Evolutionary conservation across 1,140 invertebrate genomes (phyloP), one percentile per base, ranked within the genome.

Genomic region (Stratiolaelaps scimitus): DNA sequence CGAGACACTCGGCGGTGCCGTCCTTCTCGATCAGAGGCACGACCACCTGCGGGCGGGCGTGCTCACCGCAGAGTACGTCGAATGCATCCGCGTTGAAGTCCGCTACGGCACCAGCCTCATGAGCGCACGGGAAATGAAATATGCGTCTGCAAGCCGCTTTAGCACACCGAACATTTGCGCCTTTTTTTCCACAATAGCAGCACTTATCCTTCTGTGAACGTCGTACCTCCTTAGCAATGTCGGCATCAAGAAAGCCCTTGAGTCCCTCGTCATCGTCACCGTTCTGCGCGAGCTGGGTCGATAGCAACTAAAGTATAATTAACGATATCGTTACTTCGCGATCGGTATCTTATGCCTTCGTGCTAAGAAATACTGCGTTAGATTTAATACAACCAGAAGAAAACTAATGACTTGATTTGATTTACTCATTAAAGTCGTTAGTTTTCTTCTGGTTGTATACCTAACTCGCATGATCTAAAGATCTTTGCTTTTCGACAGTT

Each of bases 91-190:
- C 15, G 34, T 26, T 34, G 10, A 60, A 60, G 23, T 60, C 53
- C 17, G 34, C 26, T 15, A 34, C 26, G 26, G 34, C 2, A 26
- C 26, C 23, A 23, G 2, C 26, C 23, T 60, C 53, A 17, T 29
- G 10, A 10, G 26, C 53, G 53, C 53, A 60, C 6, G 53, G 53
- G 20, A 60, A 60, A 10, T 60, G 53, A n/a, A 60, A 26, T 17
- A 60, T 23, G 15, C 20, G 26, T 17, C 53, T 26, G 26, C 53
- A 60, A 29, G 26, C 15, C 23, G 17, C 53, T 2, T 20, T 34
- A 5, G 34, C 53, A 26, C 53, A 60, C 26, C 53, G 26, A 34
- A 60, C 34, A 10, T 26, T 60, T 15, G 53, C 53, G 15, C 53
- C 53, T 15, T 15, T 2, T 60, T 60, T 60, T 20, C 53, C 17